A percentile compares a stretch with the other conserved stretches of the same genome.
Evolutionary conservation across 2,797 vertebrate species (phyloP).

Genomic region (Hyperoplus immaculatus): DNA sequence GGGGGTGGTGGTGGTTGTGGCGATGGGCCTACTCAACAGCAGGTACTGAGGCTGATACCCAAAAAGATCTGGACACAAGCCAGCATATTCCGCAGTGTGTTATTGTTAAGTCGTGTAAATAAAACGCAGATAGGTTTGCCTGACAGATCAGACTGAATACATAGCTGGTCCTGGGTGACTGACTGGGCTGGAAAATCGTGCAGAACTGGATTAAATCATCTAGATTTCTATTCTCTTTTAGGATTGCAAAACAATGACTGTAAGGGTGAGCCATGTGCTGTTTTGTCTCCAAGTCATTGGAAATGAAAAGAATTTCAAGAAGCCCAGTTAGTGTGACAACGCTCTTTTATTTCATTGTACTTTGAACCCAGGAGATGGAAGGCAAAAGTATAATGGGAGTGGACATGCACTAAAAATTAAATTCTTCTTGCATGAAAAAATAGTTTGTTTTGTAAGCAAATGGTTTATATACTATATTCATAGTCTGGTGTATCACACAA

Average conservation of each 20-base stretch:
- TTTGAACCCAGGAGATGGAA: background rate
- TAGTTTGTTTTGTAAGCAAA: background rate
- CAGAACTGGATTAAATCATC: conserved; percentile 3
- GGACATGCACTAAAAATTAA: background rate
- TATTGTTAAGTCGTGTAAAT: background rate
- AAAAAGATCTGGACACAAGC: conserved; percentile 44
- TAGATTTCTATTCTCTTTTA: conserved; percentile 23
- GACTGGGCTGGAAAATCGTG: conserved; percentile 4
- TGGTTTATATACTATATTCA: background rate
- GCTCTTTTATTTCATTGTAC: conserved; percentile 5
- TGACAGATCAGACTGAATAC: conserved; percentile 16
- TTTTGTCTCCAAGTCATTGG: conserved; percentile 3
- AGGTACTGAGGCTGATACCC: conserved; percentile 55
- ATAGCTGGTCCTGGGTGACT: background rate
- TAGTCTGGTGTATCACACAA: background rate
- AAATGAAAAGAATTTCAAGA: conserved; percentile 3
- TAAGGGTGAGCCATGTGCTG: conserved; percentile 7
- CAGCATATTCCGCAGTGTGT: conserved; percentile 26
- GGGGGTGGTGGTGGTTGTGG: too few relatives aligned
- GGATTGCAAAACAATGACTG: conserved; percentile 26
- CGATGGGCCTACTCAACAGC: conserved; percentile 44
- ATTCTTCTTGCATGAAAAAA: background rate
- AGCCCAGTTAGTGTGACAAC: background rate
- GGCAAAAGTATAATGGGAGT: background rate
- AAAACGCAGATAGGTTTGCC: conserved; percentile 15